Evolutionary conservation across 2,113 vertebrate species (phyloP).

Genomic region (Ploceus nigricollis): DNA sequence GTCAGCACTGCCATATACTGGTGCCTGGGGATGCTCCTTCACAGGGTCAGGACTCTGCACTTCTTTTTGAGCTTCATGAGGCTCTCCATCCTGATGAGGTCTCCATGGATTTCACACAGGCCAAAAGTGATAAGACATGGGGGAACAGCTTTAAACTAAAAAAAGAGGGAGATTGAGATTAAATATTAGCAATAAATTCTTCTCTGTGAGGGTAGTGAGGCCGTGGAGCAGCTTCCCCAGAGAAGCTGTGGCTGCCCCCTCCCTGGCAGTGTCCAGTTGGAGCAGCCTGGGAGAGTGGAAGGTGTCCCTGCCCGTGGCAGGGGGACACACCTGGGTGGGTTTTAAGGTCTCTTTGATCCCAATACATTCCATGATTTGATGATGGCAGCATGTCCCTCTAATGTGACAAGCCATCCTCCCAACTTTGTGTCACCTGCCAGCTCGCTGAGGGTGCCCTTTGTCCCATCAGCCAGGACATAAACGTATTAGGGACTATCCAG

Average conservation of each 20-base stretch:
- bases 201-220: neutral
- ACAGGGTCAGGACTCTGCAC: neutral
- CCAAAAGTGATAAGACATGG: neutral
- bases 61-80: neutral
- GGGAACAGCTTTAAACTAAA: neutral
- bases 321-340: rapidly evolving
- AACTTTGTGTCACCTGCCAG: neutral
- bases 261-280: neutral
- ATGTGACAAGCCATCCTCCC: neutral
- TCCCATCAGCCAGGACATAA: neutral
- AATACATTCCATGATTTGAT: neutral
- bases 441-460: neutral
- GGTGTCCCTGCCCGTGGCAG: neutral
- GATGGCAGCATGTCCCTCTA: neutral
- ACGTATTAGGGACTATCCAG: neutral
- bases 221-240: neutral
- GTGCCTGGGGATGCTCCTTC: neutral
- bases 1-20: neutral
- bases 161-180: neutral
- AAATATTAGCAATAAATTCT: neutral
- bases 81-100: neutral
- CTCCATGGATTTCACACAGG: neutral
- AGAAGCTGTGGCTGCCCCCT: neutral
- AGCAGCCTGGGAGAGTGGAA: neutral
- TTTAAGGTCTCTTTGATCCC: neutral